These are phyloP conservation scores for Drosophila maculinotata DNA, from an alignment of 2,888 invertebrate genomes.

Conservation along the genomic window DNA sequence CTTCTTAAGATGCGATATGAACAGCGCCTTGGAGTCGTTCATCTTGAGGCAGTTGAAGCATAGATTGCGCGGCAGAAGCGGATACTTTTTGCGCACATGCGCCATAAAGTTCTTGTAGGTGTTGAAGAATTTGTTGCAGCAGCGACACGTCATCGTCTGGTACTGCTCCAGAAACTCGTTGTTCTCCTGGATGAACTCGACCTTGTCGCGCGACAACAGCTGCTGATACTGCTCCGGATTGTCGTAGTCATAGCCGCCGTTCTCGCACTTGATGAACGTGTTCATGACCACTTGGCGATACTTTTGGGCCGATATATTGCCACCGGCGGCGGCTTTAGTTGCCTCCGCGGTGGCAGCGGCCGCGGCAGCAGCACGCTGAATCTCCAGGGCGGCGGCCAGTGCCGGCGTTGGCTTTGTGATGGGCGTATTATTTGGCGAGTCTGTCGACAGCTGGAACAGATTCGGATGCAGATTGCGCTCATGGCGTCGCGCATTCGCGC, in stretches of 20 bases:
- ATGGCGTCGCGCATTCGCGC: constrained; percentile 85
- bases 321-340: constrained; percentile 70
- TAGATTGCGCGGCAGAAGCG: constrained; percentile 83
- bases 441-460: constrained; percentile 75
- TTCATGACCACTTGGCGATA: constrained; percentile 81
- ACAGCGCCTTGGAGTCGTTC: constrained; percentile 85
- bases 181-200: constrained; percentile 83
- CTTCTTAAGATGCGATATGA: constrained; percentile 85
- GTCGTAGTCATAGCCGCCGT: constrained; percentile 83
- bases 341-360: constrained; percentile 75
- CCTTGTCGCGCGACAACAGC: constrained; percentile 82
- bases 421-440: constrained; percentile 73
- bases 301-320: constrained; percentile 77
- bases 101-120: constrained; percentile 85
- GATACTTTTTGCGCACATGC: constrained; percentile 85
- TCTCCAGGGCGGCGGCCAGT: constrained; percentile 79
- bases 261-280: constrained; percentile 77
- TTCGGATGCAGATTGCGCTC: constrained; percentile 85
- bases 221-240: constrained; percentile 84
- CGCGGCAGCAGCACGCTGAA: constrained; percentile 77
- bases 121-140: constrained; percentile 83
- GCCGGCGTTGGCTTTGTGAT: constrained; percentile 81
- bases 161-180: constrained; percentile 84
- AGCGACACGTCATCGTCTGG: constrained; percentile 85
- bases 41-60: constrained; percentile 85